Percentiles rank a stretch among this genome's conserved stretches.
phyloP scores from a whole-genome alignment of 2,888 invertebrate genomes.

The Orthosia gothica region DNA sequence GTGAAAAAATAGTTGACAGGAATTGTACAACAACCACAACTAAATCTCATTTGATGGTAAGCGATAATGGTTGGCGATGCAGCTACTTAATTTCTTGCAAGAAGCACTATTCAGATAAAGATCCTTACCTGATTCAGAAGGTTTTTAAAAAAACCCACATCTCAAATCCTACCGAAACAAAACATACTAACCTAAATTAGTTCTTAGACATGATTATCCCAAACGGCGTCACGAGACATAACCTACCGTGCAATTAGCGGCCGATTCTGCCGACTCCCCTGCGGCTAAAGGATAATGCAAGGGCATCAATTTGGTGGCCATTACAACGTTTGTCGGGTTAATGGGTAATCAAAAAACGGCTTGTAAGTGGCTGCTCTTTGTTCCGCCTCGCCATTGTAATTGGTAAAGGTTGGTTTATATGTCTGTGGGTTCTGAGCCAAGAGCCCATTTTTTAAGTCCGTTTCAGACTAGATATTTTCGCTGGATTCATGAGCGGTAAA shows the following conservation, averaged over 20 bases:
- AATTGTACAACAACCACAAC: not conserved
- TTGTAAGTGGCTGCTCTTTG: conserved; percentile 69
- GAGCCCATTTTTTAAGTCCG: not conserved
- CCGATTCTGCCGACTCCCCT: conserved; percentile 57
- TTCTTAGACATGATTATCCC: conserved; percentile 30
- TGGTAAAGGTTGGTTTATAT: conserved; percentile 55
- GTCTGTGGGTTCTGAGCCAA: not conserved
- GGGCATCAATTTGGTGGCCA: conserved; percentile 63
- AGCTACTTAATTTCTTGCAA: not conserved
- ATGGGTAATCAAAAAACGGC: conserved; percentile 71
- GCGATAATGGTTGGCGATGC: not conserved
- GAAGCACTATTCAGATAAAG: not conserved
- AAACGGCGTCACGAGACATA: conserved; percentile 57
- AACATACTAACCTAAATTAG: conserved; percentile 27
- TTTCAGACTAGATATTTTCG: not conserved
- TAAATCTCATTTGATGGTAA: not conserved
- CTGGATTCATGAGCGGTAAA: too few species aligned
- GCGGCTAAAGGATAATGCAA: conserved; percentile 64
- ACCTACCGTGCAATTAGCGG: conserved; percentile 59
- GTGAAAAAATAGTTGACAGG: not conserved
- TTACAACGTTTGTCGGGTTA: conserved; percentile 70
- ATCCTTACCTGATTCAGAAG: too few species aligned
- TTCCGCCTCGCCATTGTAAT: conserved; percentile 63
- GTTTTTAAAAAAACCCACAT: not conserved
- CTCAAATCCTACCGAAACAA: not conserved